phyloP scores from a whole-genome alignment of 53 echinoderm and acorn worm species.

The Patiria pectinifera region DNA sequence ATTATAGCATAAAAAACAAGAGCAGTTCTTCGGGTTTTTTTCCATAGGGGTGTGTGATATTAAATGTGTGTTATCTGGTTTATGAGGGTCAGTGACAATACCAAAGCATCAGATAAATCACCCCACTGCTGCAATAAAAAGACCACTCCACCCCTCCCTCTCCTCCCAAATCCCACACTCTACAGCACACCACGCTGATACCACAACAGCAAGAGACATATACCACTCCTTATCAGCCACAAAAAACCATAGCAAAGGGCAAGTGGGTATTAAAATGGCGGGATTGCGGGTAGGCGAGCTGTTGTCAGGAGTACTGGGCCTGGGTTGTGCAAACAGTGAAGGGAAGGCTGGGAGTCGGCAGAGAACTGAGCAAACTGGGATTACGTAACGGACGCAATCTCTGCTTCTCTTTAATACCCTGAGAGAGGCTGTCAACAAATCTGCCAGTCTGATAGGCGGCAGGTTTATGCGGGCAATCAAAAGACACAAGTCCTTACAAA shows the following conservation, averaged over 20 bases:
- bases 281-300: neutral
- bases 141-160: neutral
- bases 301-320: neutral
- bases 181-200: neutral
- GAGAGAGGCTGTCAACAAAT: neutral
- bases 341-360: neutral
- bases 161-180: neutral
- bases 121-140: constrained; percentile 25
- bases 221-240: neutral
- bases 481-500: neutral
- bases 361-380: constrained; percentile 15
- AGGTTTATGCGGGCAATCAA: constrained; percentile 21
- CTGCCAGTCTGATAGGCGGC: neutral
- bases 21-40: too few species aligned
- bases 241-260: constrained; percentile 18
- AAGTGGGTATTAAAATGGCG: constrained; percentile 27
- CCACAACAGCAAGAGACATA: neutral
- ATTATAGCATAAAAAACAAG: too few species aligned
- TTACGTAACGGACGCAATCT: constrained; percentile 51
- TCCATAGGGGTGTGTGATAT: too few species aligned
- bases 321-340: constrained; percentile 25
- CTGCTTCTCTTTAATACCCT: neutral
- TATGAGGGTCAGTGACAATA: neutral
- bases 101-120: neutral
- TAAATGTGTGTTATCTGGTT: neutral